phyloP scores from a whole-genome alignment of 2,888 invertebrate species.

The Dichetophora obliterata region DNA sequence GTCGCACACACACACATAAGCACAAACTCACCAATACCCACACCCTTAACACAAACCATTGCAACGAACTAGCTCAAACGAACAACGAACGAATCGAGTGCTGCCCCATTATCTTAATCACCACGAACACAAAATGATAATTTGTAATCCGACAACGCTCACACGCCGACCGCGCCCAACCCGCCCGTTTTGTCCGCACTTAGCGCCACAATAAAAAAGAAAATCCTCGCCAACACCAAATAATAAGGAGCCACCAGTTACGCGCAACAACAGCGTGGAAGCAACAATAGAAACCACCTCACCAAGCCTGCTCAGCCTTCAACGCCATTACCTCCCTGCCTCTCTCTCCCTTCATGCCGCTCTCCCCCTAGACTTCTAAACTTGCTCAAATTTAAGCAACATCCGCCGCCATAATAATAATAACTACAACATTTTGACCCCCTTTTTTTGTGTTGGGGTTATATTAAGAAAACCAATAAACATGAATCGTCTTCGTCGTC shows the following conservation, averaged over 20 bases:
- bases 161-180: too few species aligned
- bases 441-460: slow-evolving; percentile 12
- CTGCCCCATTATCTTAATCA: slow-evolving; percentile 45
- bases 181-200: background rate
- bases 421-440: slow-evolving; percentile 10
- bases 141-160: slow-evolving; percentile 41
- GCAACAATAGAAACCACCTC: slow-evolving; percentile 2
- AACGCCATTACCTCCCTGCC: background rate
- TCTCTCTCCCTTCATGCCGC: too few species aligned
- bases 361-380: background rate
- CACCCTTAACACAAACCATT: background rate
- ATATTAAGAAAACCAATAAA: slow-evolving; percentile 40
- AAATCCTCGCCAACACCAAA: background rate
- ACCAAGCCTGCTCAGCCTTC: slow-evolving; percentile 2
- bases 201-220: slow-evolving; percentile 2
- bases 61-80: background rate
- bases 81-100: slow-evolving; percentile 12
- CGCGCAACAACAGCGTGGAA: background rate
- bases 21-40: too few species aligned
- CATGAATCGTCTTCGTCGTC: slow-evolving; percentile 20
- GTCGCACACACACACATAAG: background rate
- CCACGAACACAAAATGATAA: slow-evolving; percentile 45
- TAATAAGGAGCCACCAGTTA: slow-evolving; percentile 24
- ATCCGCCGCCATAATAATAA: slow-evolving; percentile 4
- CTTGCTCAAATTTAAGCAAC: background rate